A percentile compares a stretch with the other conserved stretches of the same genome.
phyloP scores from a whole-genome alignment of 2,888 invertebrate genomes.

The Seladonia tumulorum region DNA sequence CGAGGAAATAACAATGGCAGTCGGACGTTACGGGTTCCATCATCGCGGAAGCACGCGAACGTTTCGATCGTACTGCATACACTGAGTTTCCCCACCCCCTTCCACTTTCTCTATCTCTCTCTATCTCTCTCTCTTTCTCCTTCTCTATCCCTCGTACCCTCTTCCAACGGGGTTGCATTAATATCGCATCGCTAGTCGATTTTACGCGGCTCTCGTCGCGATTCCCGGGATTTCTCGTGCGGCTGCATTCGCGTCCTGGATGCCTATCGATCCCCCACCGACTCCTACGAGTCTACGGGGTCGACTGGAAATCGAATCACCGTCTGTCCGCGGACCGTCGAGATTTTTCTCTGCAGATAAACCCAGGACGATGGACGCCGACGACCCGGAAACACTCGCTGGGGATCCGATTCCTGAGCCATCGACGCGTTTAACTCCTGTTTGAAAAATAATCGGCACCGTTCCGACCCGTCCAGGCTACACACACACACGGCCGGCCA shows the following conservation, averaged over 20 bases:
- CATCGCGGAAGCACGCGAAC: conserved; percentile 35
- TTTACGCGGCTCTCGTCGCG: conserved; percentile 27
- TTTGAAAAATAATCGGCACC: background rate
- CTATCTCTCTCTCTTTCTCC: background rate
- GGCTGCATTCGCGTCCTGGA: background rate
- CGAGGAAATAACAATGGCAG: conserved; percentile 47
- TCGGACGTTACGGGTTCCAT: conserved; percentile 41
- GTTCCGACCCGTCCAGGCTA: background rate
- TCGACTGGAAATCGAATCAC: conserved; percentile 4
- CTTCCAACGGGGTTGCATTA: conserved; percentile 33
- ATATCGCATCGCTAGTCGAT: conserved; percentile 48
- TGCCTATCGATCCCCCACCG: conserved; percentile 24
- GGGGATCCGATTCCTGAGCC: background rate
- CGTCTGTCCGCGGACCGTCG: conserved; percentile 8
- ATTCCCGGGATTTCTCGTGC: conserved; percentile 7
- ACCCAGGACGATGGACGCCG: background rate
- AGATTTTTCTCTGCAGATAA: conserved; percentile 11
- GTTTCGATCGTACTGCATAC: conserved; percentile 35
- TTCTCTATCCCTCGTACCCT: background rate
- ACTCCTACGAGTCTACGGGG: background rate
- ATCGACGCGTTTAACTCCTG: conserved; percentile 4
- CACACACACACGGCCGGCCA: background rate
- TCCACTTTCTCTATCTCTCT: accelerated
- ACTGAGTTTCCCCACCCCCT: conserved; percentile 17
- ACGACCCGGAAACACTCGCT: background rate